Evolutionary conservation across 2,797 vertebrate genomes (phyloP).

Genomic region (Enteromius thamalakanensis): DNA sequence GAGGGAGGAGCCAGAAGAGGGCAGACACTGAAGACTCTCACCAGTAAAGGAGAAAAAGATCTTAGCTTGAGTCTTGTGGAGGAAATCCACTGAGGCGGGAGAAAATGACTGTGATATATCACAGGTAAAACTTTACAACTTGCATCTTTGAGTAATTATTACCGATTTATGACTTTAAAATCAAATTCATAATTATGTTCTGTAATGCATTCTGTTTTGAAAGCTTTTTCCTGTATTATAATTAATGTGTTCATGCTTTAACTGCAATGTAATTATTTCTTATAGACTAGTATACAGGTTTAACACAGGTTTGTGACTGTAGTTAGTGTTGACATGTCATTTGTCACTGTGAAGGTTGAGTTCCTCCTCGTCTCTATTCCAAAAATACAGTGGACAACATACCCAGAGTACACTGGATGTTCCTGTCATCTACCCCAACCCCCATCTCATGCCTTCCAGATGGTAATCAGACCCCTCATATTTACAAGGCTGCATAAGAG

Average conservation of each 20-base stretch:
- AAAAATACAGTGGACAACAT: constrained; percentile 14
- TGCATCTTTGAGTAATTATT: neutral
- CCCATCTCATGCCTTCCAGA: constrained; percentile 25
- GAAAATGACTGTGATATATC: neutral
- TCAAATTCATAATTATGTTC: neutral
- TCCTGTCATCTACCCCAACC: neutral
- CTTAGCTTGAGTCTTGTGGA: neutral
- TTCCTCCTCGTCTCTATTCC: neutral
- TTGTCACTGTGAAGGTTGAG: neutral
- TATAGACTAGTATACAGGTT: neutral
- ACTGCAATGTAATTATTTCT: neutral
- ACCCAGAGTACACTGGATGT: constrained; percentile 14
- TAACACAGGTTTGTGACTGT: neutral
- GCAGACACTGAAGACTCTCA: neutral
- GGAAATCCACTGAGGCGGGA: neutral
- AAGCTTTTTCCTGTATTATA: neutral
- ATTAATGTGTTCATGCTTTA: neutral
- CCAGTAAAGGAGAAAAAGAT: neutral
- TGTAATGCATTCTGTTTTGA: neutral
- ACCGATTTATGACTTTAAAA: neutral
- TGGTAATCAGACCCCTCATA: constrained; percentile 49
- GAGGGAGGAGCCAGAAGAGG: neutral
- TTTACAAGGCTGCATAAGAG: constrained; percentile 46
- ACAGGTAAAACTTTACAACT: constrained; percentile 11
- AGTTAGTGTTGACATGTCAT: neutral